These are phyloP conservation scores for Amia ocellicauda DNA, from an alignment of 2,113 vertebrate species.

Conservation along the genomic window DNA sequence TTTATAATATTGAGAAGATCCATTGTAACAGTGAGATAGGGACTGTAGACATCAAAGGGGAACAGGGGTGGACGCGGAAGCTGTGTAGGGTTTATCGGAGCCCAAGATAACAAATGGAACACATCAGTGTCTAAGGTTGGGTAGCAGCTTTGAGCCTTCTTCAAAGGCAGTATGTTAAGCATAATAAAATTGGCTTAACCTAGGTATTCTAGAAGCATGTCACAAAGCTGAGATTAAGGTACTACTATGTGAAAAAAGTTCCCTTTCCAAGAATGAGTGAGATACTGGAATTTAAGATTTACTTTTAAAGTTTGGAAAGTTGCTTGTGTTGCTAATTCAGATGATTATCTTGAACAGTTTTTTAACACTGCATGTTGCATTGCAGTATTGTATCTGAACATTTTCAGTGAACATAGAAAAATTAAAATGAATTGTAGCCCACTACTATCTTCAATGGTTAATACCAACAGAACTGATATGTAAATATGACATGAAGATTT, in stretches of 20 bases:
- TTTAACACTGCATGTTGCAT: too few relatives aligned
- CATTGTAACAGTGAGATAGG: constrained; percentile 5
- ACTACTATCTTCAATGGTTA: too few relatives aligned
- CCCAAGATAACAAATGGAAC: constrained; percentile 32
- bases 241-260: background rate
- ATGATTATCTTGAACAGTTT: too few relatives aligned
- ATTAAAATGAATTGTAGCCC: too few relatives aligned
- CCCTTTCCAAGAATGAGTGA: background rate
- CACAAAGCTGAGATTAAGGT: background rate
- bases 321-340: too few relatives aligned
- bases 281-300: too few relatives aligned
- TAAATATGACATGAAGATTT: too few relatives aligned
- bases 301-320: too few relatives aligned
- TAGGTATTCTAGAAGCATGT: background rate
- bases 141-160: constrained; percentile 3
- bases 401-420: too few relatives aligned
- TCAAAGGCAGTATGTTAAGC: constrained; percentile 20
- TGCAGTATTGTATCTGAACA: too few relatives aligned
- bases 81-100: constrained; percentile 21
- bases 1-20: background rate
- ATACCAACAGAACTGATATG: too few relatives aligned
- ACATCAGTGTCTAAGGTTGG: constrained; percentile 17
- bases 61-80: constrained; percentile 10
- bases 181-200: constrained; percentile 10
- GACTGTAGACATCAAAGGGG: constrained; percentile 23